Evolutionary conservation across 1,140 invertebrate genomes (phyloP), one percentile per base, ranked within the genome.

Genomic region (Heterodera schachtii): DNA sequence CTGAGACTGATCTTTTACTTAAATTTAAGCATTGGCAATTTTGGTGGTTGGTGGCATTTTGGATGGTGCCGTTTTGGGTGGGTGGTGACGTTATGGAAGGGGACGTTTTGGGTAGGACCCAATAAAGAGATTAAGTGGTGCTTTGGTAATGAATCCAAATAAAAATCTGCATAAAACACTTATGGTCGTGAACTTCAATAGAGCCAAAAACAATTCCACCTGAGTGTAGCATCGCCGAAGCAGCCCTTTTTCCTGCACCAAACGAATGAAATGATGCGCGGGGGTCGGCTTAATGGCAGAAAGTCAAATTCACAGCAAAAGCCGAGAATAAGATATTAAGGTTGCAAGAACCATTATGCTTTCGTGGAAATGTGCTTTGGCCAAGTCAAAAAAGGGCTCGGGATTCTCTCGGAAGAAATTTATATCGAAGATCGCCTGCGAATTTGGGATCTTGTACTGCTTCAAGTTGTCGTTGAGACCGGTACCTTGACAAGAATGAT

Each of bases 361-460:
- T 57, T 86, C 81, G 69, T 7, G 69, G 47, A 85, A 85, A n/a
- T 84, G 31, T 21, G 87, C 85, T 43, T 77, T 92, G 21, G 95
- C 95, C 91, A 96, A 96, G 89, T 95, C 94, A 88, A 94, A 96
- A 89, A 96, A 96, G 8, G 95, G 95, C 81, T 94, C 91, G 6
- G 95, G 95, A 91, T 96, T 94, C 86, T 93, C 92, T 77, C 92
- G 92, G 88, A 96, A 96, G 89, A 94, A 95, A 82, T 93, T 92
- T n/a, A 96, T 96, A 86, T 96, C 95, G 91, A 96, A 96, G 94
- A 96, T 96, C 19, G 94, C 93, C 91, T 96, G 91, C 46, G 95
- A 95, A 91, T 95, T 94, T 11, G 94, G 94, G 57, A 96, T 91
- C 90, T 96, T 94, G 89, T 96, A 97, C 90, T 97, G 95, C 82